Base-by-base conservation (phyloP, 2,888 invertebrate genomes). In the Bimastos eiseni region DNA sequence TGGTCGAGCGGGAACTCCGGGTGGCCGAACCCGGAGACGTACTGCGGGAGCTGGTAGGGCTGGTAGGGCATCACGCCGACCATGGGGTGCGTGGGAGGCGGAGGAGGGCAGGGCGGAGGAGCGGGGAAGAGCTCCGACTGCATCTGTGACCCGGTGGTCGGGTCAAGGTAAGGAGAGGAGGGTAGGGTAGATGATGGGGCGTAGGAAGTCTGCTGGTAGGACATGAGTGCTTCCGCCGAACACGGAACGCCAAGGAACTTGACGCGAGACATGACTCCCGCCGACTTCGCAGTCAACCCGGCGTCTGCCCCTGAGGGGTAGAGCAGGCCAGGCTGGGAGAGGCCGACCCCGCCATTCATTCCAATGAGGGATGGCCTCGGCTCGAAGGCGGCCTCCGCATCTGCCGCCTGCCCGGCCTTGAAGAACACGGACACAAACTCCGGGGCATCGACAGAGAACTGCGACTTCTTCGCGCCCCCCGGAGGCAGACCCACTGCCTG, bases 401-500 rank as follows among this genome's bases (percentile, higher is more conserved):
- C 86, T 0, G 19, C 34, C 34, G 34, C 24, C 30, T 37, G 86
- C 6, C 37, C 37, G 86, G 86, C 36, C 17, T 86, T 89, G 38
- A 41, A 89, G 41, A 41, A 49, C 5, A 33, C 49, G 4, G 92
- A 92, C 38, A 92, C 92, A 91, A 92, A 92, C 84, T 92, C 92
- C 17, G 92, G 92, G n/a, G 92, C 92, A 89, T 92, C 90, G 19
- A 92, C 91, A 11, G 92, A 92, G 37, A 92, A 91, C n/a, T 84
- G 88, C 17, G 89, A 91, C 88, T 70, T 89, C 38, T 70, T 36
- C 37, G 83, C 37, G 30, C 90, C 30, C 24, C 90, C 30, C 24
- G 36, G 15, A 38, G 90, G 33, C 44, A 83, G 30, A 89, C 38
- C n/a, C 83, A 36, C 30, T 36, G 91, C 24, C 55, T 83, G 30